Evolutionary conservation across 2,888 invertebrate species (phyloP), one percentile per base, ranked within the genome.

Genomic region (Lepidochitona cinerea): DNA sequence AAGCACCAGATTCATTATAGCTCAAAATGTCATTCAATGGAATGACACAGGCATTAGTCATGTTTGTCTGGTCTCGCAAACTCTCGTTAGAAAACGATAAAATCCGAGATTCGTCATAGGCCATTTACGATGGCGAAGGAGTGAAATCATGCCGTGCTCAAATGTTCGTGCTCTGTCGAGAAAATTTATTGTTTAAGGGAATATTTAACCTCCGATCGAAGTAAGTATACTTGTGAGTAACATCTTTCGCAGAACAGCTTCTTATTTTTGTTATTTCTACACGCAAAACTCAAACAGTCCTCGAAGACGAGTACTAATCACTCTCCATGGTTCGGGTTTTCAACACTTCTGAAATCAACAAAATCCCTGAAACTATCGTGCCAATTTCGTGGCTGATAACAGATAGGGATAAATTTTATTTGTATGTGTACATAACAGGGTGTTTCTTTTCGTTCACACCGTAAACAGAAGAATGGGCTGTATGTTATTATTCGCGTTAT

Each of bases 11-110:
- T n/a, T n/a, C n/a, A n/a, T n/a, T n/a, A n/a, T n/a, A n/a, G n/a
- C n/a, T n/a, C n/a, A n/a, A 49, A 49, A 59, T 59, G 59, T 59
- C 59, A 26, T 59, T 29, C 32, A 29, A 3, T 29, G 59, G 29
- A 59, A 59, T 59, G 59, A 59, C 59, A 59, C 32, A 59, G 26
- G 59, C 59, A 59, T 59, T 59, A 59, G 59, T 59, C 59, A 59
- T 59, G 12, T 23, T 29, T 59, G 12, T 59, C 26, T 18, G 59
- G 14, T 59, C 59, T 59, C 59, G 59, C 26, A 14, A 14, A 12
- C 4, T 59, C 59, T 29, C 26, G 32, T 14, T 14, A 29, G 23
- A 14, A 12, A 14, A 32, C 23, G 59, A 59, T 14, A 4, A 2
- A 2, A 14, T 32, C 4, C 59, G 59, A 59, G 59, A 59, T 59